phyloP scores from a whole-genome alignment of 1,140 invertebrate genomes.

The Drosophila leontia region DNA sequence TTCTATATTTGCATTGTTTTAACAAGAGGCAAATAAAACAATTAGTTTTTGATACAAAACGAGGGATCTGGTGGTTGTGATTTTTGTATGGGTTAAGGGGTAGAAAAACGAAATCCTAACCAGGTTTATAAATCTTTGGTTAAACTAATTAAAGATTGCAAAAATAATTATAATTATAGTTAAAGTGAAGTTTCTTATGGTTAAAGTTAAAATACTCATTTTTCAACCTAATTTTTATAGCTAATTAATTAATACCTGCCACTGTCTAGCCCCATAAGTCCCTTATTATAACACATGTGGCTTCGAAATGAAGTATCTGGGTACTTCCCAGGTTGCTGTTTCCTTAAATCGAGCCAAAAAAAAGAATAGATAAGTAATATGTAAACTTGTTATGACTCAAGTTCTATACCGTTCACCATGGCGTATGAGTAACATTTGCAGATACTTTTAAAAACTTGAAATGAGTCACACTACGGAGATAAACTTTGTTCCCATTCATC shows the following conservation, averaged over 20 bases:
- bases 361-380: slow-evolving; percentile 9
- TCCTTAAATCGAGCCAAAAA: neutral
- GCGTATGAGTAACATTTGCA: slow-evolving; percentile 41
- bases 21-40: slow-evolving; percentile 68
- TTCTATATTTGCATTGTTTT: slow-evolving; percentile 74
- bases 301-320: neutral
- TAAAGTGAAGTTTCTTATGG: neutral
- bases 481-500: neutral
- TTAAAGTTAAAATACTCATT: too few relatives aligned
- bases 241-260: neutral
- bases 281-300: neutral
- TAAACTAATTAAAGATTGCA: neutral
- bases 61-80: too few relatives aligned
- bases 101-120: too few relatives aligned
- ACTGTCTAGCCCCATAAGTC: neutral
- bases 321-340: slow-evolving; percentile 5
- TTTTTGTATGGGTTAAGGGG: too few relatives aligned
- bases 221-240: neutral
- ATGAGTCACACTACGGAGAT: slow-evolving; percentile 21
- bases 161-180: neutral
- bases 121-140: neutral
- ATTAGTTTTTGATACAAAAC: slow-evolving; percentile 74
- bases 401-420: neutral
- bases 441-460: neutral
- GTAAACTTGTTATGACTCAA: slow-evolving; percentile 17